These are phyloP conservation scores for Bostrychus sinensis DNA, from an alignment of 2,113 vertebrate genomes.

Conservation along the genomic window DNA sequence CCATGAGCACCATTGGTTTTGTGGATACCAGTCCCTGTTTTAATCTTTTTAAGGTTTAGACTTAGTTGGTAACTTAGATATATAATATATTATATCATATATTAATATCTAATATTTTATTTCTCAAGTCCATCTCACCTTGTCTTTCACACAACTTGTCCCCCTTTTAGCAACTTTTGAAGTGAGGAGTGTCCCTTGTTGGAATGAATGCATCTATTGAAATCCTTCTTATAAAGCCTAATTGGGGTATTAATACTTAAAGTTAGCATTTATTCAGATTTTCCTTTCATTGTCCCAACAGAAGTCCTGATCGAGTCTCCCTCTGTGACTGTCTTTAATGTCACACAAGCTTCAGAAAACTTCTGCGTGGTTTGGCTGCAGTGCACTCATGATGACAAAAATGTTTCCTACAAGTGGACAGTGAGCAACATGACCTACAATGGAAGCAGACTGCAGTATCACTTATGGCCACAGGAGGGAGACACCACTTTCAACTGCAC, in stretches of 20 bases:
- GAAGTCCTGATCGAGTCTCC: slow-evolving; percentile 16
- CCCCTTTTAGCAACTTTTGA: no score
- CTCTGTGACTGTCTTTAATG: neutral
- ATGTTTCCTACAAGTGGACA: slow-evolving; percentile 39
- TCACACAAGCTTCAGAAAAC: accelerated
- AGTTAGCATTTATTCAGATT: neutral
- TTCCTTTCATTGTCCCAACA: slow-evolving; percentile 5
- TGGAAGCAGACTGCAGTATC: slow-evolving; percentile 17
- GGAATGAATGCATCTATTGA: no score
- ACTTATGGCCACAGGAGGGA: neutral
- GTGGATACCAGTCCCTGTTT: no score
- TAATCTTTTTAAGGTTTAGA: no score
- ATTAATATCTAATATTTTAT: no score
- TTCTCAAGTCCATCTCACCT: no score
- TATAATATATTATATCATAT: no score
- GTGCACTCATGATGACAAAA: slow-evolving; percentile 13
- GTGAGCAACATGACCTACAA: neutral
- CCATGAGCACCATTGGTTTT: no score
- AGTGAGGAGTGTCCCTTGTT: no score
- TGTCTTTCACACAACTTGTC: no score
- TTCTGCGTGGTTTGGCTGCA: slow-evolving; percentile 35
- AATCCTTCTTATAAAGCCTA: no score
- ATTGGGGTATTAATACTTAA: neutral
- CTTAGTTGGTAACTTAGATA: no score
- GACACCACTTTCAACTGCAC: slow-evolving; percentile 38